Conservation (phyloP, 2,113 vertebrate species). For the Halichoeres trimaculatus region DNA sequence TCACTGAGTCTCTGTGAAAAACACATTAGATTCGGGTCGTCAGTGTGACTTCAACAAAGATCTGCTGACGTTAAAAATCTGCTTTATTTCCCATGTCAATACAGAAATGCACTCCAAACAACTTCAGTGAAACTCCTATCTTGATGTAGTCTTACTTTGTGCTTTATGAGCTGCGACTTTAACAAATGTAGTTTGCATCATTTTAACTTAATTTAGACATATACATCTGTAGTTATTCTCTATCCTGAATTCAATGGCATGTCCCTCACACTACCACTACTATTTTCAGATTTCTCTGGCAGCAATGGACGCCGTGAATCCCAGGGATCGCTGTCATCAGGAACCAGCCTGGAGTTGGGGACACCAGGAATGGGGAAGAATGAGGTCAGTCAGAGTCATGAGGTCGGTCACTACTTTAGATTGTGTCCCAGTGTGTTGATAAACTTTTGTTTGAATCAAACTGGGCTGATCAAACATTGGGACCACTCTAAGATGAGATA, state of each 20-base stretch:
- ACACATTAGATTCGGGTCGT: background rate
- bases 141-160: too few species aligned
- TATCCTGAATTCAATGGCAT: background rate
- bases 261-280: too few species aligned
- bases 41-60: too few species aligned
- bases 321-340: slow-evolving; percentile 94
- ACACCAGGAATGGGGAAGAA: slow-evolving; percentile 76
- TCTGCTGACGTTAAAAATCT: too few species aligned
- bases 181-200: background rate
- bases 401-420: slow-evolving; percentile 7
- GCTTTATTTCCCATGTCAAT: too few species aligned
- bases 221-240: background rate
- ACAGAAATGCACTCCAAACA: too few species aligned
- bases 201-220: too few species aligned
- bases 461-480: background rate
- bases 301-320: slow-evolving; percentile 93
- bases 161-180: too few species aligned
- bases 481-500: too few species aligned
- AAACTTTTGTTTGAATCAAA: background rate
- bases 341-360: slow-evolving; percentile 93
- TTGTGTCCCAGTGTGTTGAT: background rate
- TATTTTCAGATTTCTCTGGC: slow-evolving; percentile 85
- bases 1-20: background rate
- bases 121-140: too few species aligned
- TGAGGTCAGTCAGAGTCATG: slow-evolving; percentile 70